These are phyloP conservation scores for Uria lomvia DNA, from an alignment of 2,113 vertebrate genomes.

Conservation along the genomic window DNA sequence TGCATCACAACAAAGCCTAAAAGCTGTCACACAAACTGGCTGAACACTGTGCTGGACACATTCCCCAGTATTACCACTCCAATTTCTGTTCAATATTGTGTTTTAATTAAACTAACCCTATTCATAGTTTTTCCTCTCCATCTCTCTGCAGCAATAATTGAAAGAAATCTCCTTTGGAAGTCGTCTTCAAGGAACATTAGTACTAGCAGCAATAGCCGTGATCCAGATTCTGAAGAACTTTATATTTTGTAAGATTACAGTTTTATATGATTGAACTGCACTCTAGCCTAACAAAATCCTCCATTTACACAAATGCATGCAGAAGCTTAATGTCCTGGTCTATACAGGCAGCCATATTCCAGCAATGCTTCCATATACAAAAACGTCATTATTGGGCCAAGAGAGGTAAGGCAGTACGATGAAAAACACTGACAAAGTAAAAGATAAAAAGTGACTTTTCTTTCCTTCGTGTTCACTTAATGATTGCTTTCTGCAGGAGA, in stretches of 20 bases:
- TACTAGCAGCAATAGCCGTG: not conserved
- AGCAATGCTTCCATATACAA: not conserved
- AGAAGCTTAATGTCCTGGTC: not conserved
- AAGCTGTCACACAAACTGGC: not conserved
- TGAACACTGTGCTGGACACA: not conserved
- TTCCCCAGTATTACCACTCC: not conserved
- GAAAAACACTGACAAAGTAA: not conserved
- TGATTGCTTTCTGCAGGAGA: slow-evolving; percentile 79
- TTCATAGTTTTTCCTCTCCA: not conserved
- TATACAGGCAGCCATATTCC: not conserved
- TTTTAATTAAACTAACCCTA: not conserved
- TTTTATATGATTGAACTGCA: not conserved
- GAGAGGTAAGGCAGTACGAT: not conserved
- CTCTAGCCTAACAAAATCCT: not conserved
- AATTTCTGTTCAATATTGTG: not conserved
- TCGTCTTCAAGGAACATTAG: not conserved
- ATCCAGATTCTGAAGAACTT: not conserved
- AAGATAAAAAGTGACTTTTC: slow-evolving; percentile 26
- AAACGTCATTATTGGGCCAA: not conserved
- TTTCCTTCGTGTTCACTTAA: slow-evolving; percentile 65
- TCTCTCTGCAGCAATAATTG: not conserved
- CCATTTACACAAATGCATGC: not conserved
- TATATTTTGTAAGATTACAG: not conserved
- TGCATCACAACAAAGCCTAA: not conserved
- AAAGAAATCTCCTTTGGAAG: not conserved